Evolutionary conservation across 2,113 vertebrate genomes (phyloP), one percentile per base, ranked within the genome.

Genomic region (Lota lota): DNA sequence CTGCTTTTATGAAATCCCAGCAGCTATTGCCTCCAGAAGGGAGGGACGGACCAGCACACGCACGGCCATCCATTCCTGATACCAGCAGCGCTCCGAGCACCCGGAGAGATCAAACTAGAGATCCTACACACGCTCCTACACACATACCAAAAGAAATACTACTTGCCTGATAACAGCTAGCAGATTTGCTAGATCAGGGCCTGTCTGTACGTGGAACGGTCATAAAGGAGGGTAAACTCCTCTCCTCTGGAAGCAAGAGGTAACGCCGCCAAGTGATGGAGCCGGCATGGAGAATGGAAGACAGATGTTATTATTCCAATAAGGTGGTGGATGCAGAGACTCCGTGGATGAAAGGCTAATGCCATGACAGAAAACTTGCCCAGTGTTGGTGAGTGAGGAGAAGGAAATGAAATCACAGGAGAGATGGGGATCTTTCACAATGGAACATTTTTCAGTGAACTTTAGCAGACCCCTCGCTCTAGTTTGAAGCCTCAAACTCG

Each of bases 1-100:
- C 87, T 67, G 47, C 80, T 84, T 88, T 78, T 87, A 83, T 85
- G 80, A 80, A 80, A 83, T 74, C 86, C 90, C 85, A 87, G 14
- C 15, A 58, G 73, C 78, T 80, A 75, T 83, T 81, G 75, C 64
- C 66, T 85, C 81, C 86, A 87, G 81, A 85, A 47, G 40, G 67
- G 61, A 82, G 28, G 81, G 70, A 80, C 86, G 86, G 62, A 57
- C 40, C 69, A 56, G 75, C 76, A 89, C 88, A 89, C 78, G 79
- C 87, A 88, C 73, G 62, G 61, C 22, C 16, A 17, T 70, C 58
- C 66, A 18, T 65, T 80, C 73, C 12, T 77, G 77, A 79, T 62
- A 64, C 74, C 11, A 72, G 17, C 28, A 0, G 22, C 36, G 70
- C 68, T 74, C 59, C 51, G 63, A 80, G 81, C 28, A n/a, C 68